Evolutionary conservation across 2,888 invertebrate genomes (phyloP), one percentile per base, ranked within the genome.

Genomic region (Tiliacea citrago): DNA sequence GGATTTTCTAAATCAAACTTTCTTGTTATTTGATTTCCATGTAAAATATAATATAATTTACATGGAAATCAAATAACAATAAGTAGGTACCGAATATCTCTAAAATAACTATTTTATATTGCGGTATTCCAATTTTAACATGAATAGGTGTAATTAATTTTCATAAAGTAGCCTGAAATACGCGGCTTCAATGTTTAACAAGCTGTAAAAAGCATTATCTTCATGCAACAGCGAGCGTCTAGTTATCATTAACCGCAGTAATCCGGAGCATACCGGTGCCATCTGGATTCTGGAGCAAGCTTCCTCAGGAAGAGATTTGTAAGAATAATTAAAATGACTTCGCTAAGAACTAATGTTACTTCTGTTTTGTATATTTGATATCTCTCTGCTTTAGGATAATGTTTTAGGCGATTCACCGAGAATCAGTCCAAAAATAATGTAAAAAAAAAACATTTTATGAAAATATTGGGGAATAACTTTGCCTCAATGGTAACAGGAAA

Each of bases 201-300:
- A 42, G 39, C 29, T 53, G 5, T 57, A 47, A n/a, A 51, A 53
- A 58, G 16, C 53, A 39, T 42, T 65, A 79, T 74, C 63, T 45
- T 21, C 49, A 2, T 74, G 47, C 53, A 65, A 47, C 29, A 63
- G 47, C 57, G 35, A 63, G 47, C 57, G 35, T 13, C 57, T 58
- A 67, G n/a, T 57, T 47, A 45, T 57, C 73, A 72, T 63, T 68
- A 42, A 68, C 74, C 67, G 45, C 57, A 78, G 10, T 68, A 78
- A 78, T 78, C 78, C 73, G 78, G 73, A 78, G 78, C 73, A 78
- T 68, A 73, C 78, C 63, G 74, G 78, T 68, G 39, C 78, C 73
- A 78, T 63, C 78, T 79, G 73, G 67, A 13, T n/a, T 66, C n/a
- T 39, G 16, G 49, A 57, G n/a, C 78, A 74, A 78, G 53, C 68